Base-by-base conservation (phyloP, 1,140 invertebrate genomes). In the Drosophila truncata region DNA sequence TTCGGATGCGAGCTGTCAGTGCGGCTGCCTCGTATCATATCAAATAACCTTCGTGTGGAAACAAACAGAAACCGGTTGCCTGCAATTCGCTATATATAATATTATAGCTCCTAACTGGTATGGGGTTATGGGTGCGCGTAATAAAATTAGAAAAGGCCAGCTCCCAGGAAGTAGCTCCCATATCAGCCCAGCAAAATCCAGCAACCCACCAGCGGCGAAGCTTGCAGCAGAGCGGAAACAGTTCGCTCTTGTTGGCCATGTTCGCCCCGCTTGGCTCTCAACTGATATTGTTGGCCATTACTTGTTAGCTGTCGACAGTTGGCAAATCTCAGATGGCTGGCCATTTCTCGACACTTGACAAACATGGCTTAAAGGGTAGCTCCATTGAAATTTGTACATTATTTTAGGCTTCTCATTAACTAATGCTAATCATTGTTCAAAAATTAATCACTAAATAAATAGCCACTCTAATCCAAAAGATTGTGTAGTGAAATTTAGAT, bases 11-110 rank as follows among this genome's bases (percentile, higher is more conserved):
- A 57, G 57, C 64, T 44, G 58, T 27, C 58, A 44, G 57, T 29
- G 27, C 52, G 7, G 41, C 65, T 59, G 52, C 41, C 58, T 72
- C 65, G 71, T 84, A 88, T 88, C 72, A 80, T 88, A 87, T 87
- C 78, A 81, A 90, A 63, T 87, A 87, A 84, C 85, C 84, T 88
- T 87, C 84, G 80, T 83, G 83, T 67, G 61, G 63, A 62, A 78
- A 59, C 76, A 77, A 75, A 82, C 76, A 63, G 52, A 76, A 59
- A 87, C 84, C 85, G 80, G 83, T 87, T 87, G 82, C 74, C 63
- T 73, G 81, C 66, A 69, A 66, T 82, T 20, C 7, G 33, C 42
- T 66, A 58, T 49, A 73, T 49, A 72, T 27, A 44, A n/a, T n/a
- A n/a, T n/a, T n/a, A 57, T 39, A 52, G 33, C 44, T 60, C 7